Evolutionary conservation across 2,113 vertebrate species (phyloP), one percentile per base, ranked within the genome.

Genomic region (Prunella fulvescens): DNA sequence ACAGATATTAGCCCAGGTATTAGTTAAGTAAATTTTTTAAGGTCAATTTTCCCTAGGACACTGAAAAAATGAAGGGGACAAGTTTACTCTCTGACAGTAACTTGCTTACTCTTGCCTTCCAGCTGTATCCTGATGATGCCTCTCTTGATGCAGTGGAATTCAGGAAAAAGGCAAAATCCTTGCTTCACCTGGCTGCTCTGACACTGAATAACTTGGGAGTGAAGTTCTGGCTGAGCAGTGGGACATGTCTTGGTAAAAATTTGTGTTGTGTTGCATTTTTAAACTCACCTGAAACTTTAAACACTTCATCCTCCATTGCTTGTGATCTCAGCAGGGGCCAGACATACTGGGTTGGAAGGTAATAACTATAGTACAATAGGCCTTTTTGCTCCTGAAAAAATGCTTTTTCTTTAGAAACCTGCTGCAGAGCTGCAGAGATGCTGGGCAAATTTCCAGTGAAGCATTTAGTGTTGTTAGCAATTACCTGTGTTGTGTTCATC

Each of bases 221-320:
- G 23, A 98, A 94, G 3, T 99, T 99, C 97, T 99, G 99, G 99
- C 97, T 99, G 74, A 99, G 99, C 98, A 99, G 99, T 65, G 99
- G 99, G 58, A 99, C 99, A 4, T 99, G 99, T 84, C 97, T 99
- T 12, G 99, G 99, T 99, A 98, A 97, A 97, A 65, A 24, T 42
- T 62, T 78, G 22, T 44, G 25, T 78, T 88, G 20, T 26, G 4
- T n/a, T 84, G 53, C 56, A 54, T 58, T 94, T 83, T 94, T 60
- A 80, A 90, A 47, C 5, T 60, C 6, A 44, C 24, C 61, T 44
- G 45, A 77, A 78, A 58, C 44, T 14, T 78, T 72, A 40, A 92
- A 11, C 6, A 1, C 70, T 78, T 89, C 16, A 37, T 76, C 12
- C 8, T 66, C 40, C 90, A 15, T 80, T 73, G 45, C 35, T 92